A percentile compares a stretch with the other conserved stretches of the same genome.
These are phyloP conservation scores for Abrostola triplasia DNA, from an alignment of 2,888 invertebrate genomes.

Conservation along the genomic window DNA sequence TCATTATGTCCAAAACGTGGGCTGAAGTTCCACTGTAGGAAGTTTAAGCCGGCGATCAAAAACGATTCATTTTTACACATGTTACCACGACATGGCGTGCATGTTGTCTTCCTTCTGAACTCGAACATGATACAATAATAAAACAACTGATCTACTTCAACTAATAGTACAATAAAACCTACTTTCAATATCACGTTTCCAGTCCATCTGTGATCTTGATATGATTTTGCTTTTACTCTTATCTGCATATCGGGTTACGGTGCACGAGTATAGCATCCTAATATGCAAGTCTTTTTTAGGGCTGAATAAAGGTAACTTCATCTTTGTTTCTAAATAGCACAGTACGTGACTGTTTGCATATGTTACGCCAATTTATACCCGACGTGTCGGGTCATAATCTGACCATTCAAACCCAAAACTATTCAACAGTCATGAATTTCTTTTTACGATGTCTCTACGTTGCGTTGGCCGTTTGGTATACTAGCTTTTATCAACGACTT, in stretches of 20 bases:
- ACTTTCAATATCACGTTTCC: background rate
- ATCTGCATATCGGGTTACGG: constrained; percentile 1
- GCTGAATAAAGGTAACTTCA: background rate
- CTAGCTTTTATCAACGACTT: no score
- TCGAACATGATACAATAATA: no score
- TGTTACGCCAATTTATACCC: constrained; percentile 1
- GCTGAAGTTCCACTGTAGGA: no score
- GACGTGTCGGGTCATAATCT: constrained; percentile 8
- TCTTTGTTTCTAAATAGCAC: background rate
- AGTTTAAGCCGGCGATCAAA: no score
- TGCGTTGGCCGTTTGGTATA: background rate
- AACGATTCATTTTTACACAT: no score
- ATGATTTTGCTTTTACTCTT: background rate
- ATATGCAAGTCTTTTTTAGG: background rate
- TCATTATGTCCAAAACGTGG: no score
- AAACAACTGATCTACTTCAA: no score
- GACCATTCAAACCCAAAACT: constrained; percentile 5
- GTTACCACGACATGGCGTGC: no score
- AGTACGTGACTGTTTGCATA: background rate
- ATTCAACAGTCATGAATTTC: constrained; percentile 6
- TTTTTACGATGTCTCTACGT: constrained; percentile 23
- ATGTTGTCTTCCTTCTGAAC: no score
- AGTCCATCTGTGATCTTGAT: background rate
- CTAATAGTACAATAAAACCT: no score
- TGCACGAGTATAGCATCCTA: background rate